Conservation (phyloP, 1,140 invertebrate species). For the fruit fly (Drosophila melanogaster) region Release_6_plus_ISO1_MT NT_033777.3:12151501-12152000, state of each 20-base stretch:
- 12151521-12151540: constrained; percentile 74
- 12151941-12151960: background rate
- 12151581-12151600: constrained; percentile 10
- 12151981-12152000: background rate
- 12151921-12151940: background rate
- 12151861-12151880: no score
- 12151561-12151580: constrained; percentile 28
- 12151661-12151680: constrained; percentile 39
- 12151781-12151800: constrained; percentile 5
- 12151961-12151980: background rate
- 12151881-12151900: no score
- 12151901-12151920: background rate
- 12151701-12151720: background rate
- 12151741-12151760: constrained; percentile 39
- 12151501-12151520: constrained; percentile 46
- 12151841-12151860: background rate
- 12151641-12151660: constrained; percentile 51
- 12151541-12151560: constrained; percentile 23
- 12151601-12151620: constrained; percentile 68
- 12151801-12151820: background rate
- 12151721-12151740: constrained; percentile 24
- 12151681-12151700: constrained; percentile 11
- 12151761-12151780: constrained; percentile 13
- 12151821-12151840: background rate
- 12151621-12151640: constrained; percentile 70